Percentiles rank a stretch among this genome's conserved stretches.
Conservation (phyloP, 2,113 vertebrate species). For the Panurus biarmicus region DNA sequence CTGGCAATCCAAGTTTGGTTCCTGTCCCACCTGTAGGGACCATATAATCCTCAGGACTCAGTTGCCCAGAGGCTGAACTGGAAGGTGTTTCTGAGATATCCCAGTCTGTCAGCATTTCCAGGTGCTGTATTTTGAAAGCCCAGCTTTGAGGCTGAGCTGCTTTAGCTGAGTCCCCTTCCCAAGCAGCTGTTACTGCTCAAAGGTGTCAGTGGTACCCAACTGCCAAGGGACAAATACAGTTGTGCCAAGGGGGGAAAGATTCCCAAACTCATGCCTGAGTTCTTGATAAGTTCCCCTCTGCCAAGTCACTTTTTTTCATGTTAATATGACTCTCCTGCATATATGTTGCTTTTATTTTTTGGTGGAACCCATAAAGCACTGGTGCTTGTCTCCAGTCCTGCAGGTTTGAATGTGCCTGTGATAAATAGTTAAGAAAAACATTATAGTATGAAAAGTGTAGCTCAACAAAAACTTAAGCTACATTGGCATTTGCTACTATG, state of each 20-base stretch:
- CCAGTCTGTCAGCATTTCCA: background rate
- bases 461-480: slow-evolving; percentile 57
- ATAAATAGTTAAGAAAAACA: slow-evolving; percentile 49
- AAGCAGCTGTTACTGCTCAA: background rate
- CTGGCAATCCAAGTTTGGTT: background rate
- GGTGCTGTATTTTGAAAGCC: background rate
- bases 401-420: slow-evolving; percentile 15
- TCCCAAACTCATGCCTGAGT: background rate
- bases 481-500: slow-evolving; percentile 68
- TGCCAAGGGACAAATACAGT: background rate
- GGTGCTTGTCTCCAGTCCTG: background rate
- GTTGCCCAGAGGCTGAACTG: background rate
- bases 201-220: background rate
- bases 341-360: background rate
- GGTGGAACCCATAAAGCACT: background rate
- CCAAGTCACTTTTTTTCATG: background rate
- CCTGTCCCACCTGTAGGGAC: accelerated
- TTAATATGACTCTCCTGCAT: background rate
- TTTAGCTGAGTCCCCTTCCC: background rate
- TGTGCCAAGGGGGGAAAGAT: background rate
- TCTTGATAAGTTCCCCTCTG: background rate
- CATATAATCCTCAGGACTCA: background rate
- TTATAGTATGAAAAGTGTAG: background rate
- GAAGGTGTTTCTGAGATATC: background rate
- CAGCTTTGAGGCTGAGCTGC: background rate